A percentile compares a stretch with the other conserved stretches of the same genome.
These are phyloP conservation scores for Poeciliopsis prolifica DNA, from an alignment of 2,113 vertebrate species.

Conservation along the genomic window DNA sequence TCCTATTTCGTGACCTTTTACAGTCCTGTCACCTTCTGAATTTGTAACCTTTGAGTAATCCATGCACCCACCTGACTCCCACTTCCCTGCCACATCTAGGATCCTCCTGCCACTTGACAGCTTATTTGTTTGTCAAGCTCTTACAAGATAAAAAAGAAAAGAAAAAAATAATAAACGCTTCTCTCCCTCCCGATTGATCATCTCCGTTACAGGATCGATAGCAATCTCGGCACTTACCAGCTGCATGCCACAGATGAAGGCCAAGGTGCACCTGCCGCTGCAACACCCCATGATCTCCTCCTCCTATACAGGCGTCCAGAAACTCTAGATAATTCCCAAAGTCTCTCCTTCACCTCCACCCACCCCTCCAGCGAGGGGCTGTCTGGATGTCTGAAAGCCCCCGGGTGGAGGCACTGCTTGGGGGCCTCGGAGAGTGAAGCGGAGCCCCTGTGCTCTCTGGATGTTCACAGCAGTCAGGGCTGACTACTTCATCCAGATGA, in stretches of 20 bases:
- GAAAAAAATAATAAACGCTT: neutral
- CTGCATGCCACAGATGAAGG: constrained; percentile 96
- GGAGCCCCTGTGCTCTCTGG: constrained; percentile 32
- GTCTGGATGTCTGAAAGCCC: constrained; percentile 70
- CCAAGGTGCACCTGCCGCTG: constrained; percentile 93
- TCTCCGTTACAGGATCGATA: constrained; percentile 15
- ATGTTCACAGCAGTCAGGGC: constrained; percentile 29
- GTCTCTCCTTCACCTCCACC: constrained; percentile 49
- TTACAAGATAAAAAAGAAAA: constrained; percentile 1
- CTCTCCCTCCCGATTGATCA: constrained; percentile 10
- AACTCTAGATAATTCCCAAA: constrained; percentile 74
- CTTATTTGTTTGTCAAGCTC: constrained; percentile 12
- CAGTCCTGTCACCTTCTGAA: constrained; percentile 48
- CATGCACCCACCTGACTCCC: neutral
- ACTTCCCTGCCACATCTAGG: neutral
- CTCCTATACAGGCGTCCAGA: constrained; percentile 69
- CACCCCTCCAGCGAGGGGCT: constrained; percentile 41
- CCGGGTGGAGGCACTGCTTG: constrained; percentile 57
- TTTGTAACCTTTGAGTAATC: constrained; percentile 46
- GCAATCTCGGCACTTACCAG: constrained; percentile 85
- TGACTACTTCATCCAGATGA: constrained; percentile 45
- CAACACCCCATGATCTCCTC: constrained; percentile 92
- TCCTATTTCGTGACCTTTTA: constrained; percentile 53
- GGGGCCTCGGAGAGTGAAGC: constrained; percentile 30
- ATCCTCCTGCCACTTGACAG: neutral